Base-by-base conservation (phyloP, 2,888 invertebrate genomes). In the Sepiola atlantica region DNA sequence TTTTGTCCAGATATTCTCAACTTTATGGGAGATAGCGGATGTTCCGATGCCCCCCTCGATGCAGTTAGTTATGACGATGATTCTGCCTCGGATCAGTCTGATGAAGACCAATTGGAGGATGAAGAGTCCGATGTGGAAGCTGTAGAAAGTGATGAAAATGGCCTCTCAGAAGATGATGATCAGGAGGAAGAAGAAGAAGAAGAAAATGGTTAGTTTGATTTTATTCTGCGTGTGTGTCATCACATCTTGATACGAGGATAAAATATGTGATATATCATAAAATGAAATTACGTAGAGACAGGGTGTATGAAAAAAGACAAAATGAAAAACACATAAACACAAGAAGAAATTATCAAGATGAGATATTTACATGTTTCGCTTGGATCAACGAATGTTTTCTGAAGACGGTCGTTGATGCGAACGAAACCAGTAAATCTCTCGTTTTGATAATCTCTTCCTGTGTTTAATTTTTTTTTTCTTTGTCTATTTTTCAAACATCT, bases 141-240 rank as follows among this genome's bases (percentile, higher is more conserved):
- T 90, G 90, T 91, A 18, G 55, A 54, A 55, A 61, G 92, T 92
- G 90, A 94, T 28, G 93, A 55, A 90, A 90, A 90, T n/a, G 95
- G 94, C 55, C 94, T 91, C 6, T 94, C 98, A 95, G 98, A 98
- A 93, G 98, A 98, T 94, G 98, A 98, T 94, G 98, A 98, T 28
- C 98, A 98, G 96, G 98, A 98, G 96, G 98, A 98, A 96, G 97
- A 95, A 94, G 95, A 96, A 95, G 94, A 95, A 77, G 94, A 98
- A 96, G 98, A 98, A 12, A 98, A 98, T 95, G 98, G 97, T 0
- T 98, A 45, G 45, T 92, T 45, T 55, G 35, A 21, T n/a, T 92
- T n/a, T 92, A 28, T 35, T 24, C 12, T 55, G 28, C 8, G 54
- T 55, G 14, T 45, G 45, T 45, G 4, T 54, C 1, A 28, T 90